A percentile compares a stretch with the other conserved stretches of the same genome.
Evolutionary conservation across 2,797 vertebrate species (phyloP).

Genomic region (Tarsius wallacei): DNA sequence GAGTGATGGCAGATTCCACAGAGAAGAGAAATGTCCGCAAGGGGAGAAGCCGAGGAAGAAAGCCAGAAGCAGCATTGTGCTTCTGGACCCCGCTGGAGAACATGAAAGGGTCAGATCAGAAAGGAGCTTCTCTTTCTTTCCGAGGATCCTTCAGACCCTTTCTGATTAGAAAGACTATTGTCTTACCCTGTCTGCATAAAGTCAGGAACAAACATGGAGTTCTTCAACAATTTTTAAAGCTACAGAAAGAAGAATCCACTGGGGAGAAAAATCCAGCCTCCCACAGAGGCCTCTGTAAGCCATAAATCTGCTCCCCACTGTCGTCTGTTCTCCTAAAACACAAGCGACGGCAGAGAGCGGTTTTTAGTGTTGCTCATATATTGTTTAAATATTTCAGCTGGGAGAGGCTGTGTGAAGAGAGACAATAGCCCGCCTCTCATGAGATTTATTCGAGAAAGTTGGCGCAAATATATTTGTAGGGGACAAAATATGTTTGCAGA

Average conservation of each 20-base stretch:
- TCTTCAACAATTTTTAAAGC: constrained; percentile 34
- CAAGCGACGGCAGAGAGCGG: constrained; percentile 82
- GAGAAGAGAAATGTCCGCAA: neutral
- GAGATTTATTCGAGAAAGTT: constrained; percentile 87
- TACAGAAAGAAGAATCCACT: constrained; percentile 53
- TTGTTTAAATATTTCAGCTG: constrained; percentile 88
- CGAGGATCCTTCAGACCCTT: neutral
- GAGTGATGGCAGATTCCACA: rapidly evolving
- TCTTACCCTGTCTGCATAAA: neutral
- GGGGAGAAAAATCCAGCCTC: constrained; percentile 11
- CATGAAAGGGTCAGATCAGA: neutral
- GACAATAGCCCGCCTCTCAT: constrained; percentile 81
- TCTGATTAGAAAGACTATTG: constrained; percentile 41
- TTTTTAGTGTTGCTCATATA: constrained; percentile 80
- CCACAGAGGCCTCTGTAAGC: constrained; percentile 63
- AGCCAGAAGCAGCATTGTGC: rapidly evolving
- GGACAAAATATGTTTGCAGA: constrained; percentile 88
- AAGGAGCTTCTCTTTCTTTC: neutral
- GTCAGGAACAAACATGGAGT: constrained; percentile 33
- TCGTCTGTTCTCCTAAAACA: constrained; percentile 80
- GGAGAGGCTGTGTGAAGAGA: constrained; percentile 81
- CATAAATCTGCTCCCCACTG: constrained; percentile 77
- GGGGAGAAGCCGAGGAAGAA: neutral
- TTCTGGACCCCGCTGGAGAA: neutral
- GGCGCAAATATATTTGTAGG: constrained; percentile 84